A percentile compares a stretch with the other conserved stretches of the same genome.
Conservation (phyloP, 92 coral and sea anemone species). For the Plumapathes pennacea region DNA sequence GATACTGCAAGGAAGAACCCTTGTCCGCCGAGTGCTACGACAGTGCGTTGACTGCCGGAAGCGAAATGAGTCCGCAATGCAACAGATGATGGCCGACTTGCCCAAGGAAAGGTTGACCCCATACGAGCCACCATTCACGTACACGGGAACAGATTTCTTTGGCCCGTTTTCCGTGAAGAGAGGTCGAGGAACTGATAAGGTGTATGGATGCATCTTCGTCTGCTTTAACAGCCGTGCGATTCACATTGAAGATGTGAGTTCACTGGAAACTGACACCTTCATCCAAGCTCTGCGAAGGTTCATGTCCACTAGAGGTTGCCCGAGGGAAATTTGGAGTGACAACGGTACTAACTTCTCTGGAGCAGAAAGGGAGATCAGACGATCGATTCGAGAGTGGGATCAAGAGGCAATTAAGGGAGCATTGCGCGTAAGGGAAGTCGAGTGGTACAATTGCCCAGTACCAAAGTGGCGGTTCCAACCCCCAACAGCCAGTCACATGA, state of each 20-base stretch:
- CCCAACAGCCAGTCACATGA: conserved; percentile 27
- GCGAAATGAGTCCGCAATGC: conserved; percentile 36
- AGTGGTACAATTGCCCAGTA: conserved; percentile 5
- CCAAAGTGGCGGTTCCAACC: conserved; percentile 23
- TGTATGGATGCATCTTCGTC: conserved; percentile 51
- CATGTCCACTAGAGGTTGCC: conserved; percentile 18
- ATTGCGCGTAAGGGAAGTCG: neutral
- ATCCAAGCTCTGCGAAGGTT: conserved; percentile 32
- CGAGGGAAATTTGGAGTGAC: conserved; percentile 41
- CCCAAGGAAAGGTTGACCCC: conserved; percentile 25
- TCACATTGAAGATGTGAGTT: conserved; percentile 43
- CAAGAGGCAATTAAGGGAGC: neutral
- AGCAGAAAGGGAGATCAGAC: conserved; percentile 20
- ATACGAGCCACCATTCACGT: conserved; percentile 24
- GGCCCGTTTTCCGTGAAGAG: conserved; percentile 23
- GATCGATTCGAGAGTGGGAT: neutral
- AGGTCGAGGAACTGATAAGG: conserved; percentile 20
- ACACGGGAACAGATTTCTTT: conserved; percentile 32
- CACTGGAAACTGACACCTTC: conserved; percentile 32
- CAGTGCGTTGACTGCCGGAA: conserved; percentile 17
- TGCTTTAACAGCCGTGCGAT: conserved; percentile 32
- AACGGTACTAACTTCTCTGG: conserved; percentile 29
- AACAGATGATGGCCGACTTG: conserved; percentile 36
- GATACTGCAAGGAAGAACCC: conserved; percentile 24
- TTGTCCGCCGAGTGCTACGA: conserved; percentile 24